Conservation (phyloP, 2,113 vertebrate species). For the Rhynchomys soricoides region DNA sequence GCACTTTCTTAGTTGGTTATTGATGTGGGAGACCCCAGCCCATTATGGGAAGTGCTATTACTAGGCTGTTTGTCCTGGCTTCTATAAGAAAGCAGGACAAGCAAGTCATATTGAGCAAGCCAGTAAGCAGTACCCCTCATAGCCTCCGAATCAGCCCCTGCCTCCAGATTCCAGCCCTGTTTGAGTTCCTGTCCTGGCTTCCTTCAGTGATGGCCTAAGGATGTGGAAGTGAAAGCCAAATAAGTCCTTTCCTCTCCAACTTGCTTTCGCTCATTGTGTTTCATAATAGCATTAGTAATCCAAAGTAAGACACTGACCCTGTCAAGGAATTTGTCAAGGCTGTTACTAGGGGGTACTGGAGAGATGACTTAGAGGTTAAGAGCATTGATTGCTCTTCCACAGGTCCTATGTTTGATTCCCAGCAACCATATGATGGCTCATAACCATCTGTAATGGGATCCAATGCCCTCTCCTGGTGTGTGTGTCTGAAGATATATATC, state of each 20-base stretch:
- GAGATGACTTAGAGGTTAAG: too few species aligned
- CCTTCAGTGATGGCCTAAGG: not conserved
- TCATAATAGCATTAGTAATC: not conserved
- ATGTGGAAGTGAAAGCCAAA: not conserved
- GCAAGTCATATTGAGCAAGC: not conserved
- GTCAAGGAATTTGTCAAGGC: not conserved
- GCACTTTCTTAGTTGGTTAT: not conserved
- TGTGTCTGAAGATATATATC: too few species aligned
- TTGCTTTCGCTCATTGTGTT: not conserved
- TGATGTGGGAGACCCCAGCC: not conserved
- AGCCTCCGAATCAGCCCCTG: not conserved
- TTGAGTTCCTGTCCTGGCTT: not conserved
- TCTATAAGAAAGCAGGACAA: not conserved
- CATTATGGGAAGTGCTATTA: not conserved
- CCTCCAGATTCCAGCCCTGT: not conserved
- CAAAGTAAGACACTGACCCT: not conserved
- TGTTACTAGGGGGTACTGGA: not conserved
- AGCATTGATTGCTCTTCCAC: too few species aligned
- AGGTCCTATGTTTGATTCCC: too few species aligned
- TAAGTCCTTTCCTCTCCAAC: not conserved
- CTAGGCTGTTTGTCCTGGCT: not conserved
- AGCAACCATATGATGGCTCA: too few species aligned
- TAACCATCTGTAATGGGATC: too few species aligned
- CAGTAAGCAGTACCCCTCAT: not conserved
- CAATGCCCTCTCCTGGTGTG: too few species aligned